Evolutionary conservation across 1,140 invertebrate genomes (phyloP).

Genomic region (Copidosoma floridanum): DNA sequence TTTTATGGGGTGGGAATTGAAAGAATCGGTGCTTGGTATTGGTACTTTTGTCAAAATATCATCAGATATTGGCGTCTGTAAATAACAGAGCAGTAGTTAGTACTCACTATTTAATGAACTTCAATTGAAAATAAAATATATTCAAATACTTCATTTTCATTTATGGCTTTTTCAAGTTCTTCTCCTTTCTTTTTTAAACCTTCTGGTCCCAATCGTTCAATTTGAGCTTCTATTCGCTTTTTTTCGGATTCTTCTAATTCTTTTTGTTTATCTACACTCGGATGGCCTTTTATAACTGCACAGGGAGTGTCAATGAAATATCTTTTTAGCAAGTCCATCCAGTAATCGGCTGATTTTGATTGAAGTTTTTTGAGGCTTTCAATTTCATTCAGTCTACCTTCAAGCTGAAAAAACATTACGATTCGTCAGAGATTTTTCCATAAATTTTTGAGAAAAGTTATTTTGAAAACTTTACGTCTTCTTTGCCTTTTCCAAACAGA

Average conservation of each 20-base stretch:
- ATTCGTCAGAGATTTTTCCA: constrained; percentile 4
- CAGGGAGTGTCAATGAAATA: constrained; percentile 68
- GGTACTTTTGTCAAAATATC: constrained; percentile 68
- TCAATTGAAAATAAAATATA: too few relatives aligned
- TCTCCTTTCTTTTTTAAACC: constrained; percentile 67
- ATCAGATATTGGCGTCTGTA: constrained; percentile 64
- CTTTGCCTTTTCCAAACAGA: constrained; percentile 72
- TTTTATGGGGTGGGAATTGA: constrained; percentile 67
- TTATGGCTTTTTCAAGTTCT: constrained; percentile 67
- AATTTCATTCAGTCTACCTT: constrained; percentile 71
- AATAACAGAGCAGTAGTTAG: constrained; percentile 28
- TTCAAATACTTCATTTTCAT: constrained; percentile 66
- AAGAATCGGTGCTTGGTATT: constrained; percentile 68
- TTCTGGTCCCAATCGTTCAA: constrained; percentile 62
- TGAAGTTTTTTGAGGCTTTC: constrained; percentile 64
- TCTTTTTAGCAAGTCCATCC: constrained; percentile 68
- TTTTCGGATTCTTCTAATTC: constrained; percentile 67
- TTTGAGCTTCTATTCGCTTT: constrained; percentile 65
- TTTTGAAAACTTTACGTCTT: constrained; percentile 65
- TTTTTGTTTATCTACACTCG: constrained; percentile 61
- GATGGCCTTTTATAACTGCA: constrained; percentile 58
- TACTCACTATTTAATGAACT: too few relatives aligned
- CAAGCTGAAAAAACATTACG: constrained; percentile 57
- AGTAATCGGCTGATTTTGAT: constrained; percentile 66
- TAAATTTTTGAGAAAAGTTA: constrained; percentile 9